Percentiles rank a stretch among this genome's conserved stretches.
Evolutionary conservation across 2,113 vertebrate genomes (phyloP).

Genomic region (Sardina pilchardus): DNA sequence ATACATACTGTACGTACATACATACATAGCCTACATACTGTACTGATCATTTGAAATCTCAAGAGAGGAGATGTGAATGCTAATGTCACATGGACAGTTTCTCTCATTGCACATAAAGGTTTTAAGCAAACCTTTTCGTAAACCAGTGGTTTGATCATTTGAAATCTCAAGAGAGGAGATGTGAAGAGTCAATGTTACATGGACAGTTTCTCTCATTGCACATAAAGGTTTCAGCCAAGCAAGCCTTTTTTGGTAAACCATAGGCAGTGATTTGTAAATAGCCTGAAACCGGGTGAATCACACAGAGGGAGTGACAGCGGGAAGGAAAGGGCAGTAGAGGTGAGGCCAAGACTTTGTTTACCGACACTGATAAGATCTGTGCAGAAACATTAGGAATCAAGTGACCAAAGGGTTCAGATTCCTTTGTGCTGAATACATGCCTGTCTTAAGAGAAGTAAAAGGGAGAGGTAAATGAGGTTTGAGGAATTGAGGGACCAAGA

Average conservation of each 20-base stretch:
- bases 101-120: not conserved
- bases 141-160: not conserved
- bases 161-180: not conserved
- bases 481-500: not conserved
- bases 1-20: too few species aligned
- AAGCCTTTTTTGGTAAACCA: not conserved
- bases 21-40: not conserved
- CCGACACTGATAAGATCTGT: slow-evolving; percentile 1
- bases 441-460: not conserved
- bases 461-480: not conserved
- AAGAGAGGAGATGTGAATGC: not conserved
- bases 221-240: not conserved
- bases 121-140: not conserved
- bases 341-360: not conserved
- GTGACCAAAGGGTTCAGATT: not conserved
- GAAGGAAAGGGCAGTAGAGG: not conserved
- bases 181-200: not conserved
- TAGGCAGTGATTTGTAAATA: not conserved
- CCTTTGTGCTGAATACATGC: not conserved
- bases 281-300: not conserved
- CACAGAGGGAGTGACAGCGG: not conserved
- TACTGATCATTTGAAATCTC: not conserved
- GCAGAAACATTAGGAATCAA: not conserved
- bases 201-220: not conserved
- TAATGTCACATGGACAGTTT: not conserved